Conservation (phyloP, 2,888 invertebrate species). For the Eretmocerus hayati region DNA sequence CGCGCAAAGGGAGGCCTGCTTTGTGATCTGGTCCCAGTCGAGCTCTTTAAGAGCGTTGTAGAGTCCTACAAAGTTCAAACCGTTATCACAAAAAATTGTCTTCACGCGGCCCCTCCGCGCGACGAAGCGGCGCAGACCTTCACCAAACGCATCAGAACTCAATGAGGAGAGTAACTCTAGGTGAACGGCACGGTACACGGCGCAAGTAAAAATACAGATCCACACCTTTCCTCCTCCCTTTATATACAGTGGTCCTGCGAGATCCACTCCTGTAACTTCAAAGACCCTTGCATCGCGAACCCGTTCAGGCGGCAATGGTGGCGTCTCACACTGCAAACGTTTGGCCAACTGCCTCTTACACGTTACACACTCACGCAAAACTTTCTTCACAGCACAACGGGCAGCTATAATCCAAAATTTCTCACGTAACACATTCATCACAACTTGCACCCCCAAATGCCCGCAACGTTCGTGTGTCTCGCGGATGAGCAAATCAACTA, state of each 20-base stretch:
- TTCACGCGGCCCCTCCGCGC: slow-evolving; percentile 26
- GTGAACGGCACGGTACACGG: slow-evolving; percentile 39
- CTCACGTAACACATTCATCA: slow-evolving; percentile 23
- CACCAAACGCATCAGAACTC: slow-evolving; percentile 31
- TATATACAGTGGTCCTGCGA: slow-evolving; percentile 37
- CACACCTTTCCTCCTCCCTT: slow-evolving; percentile 29
- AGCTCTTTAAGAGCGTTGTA: slow-evolving; percentile 27
- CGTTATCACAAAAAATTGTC: slow-evolving; percentile 40
- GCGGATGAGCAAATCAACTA: slow-evolving; percentile 24
- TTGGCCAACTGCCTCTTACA: slow-evolving; percentile 25
- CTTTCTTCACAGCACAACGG: slow-evolving; percentile 14
- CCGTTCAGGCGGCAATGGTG: slow-evolving; percentile 32
- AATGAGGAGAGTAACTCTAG: slow-evolving; percentile 36
- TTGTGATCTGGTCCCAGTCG: slow-evolving; percentile 28
- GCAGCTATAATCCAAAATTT: slow-evolving; percentile 21
- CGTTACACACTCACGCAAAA: slow-evolving; percentile 17
- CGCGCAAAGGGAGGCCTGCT: not conserved
- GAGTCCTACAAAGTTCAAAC: slow-evolving; percentile 39
- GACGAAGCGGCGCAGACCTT: slow-evolving; percentile 23
- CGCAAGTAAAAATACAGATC: slow-evolving; percentile 39
- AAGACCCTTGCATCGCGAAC: slow-evolving; percentile 20
- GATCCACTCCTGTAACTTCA: slow-evolving; percentile 31
- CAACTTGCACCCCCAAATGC: slow-evolving; percentile 22
- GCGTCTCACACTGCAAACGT: slow-evolving; percentile 20
- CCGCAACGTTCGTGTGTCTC: slow-evolving; percentile 21